These are phyloP conservation scores for Epinephelus awoara DNA, from an alignment of 2,797 vertebrate species.

Conservation along the genomic window DNA sequence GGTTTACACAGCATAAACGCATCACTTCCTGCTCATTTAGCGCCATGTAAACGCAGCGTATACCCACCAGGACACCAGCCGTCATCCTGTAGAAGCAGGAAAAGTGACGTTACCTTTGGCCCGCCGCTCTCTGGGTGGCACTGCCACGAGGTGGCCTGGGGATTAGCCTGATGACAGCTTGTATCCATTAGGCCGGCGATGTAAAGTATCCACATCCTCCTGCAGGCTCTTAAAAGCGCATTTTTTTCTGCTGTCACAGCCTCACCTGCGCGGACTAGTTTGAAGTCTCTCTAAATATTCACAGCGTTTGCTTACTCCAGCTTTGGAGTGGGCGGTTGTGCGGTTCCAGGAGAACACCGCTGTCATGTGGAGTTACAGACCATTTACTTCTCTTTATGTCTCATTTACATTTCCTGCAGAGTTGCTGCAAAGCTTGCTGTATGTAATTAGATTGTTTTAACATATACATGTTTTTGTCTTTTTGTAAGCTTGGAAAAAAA, in stretches of 20 bases:
- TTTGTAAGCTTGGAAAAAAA: slow-evolving; percentile 29
- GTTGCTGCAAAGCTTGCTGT: slow-evolving; percentile 36
- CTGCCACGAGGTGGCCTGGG: slow-evolving; percentile 41
- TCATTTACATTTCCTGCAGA: slow-evolving; percentile 71
- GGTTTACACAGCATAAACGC: slow-evolving; percentile 85
- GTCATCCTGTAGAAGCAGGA: slow-evolving; percentile 64
- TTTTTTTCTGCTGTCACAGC: slow-evolving; percentile 37
- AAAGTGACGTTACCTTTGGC: slow-evolving; percentile 49
- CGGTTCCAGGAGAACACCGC: slow-evolving; percentile 43
- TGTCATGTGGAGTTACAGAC: slow-evolving; percentile 68
- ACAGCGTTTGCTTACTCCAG: slow-evolving; percentile 37
- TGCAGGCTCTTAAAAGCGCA: slow-evolving; percentile 43
- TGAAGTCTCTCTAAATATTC: slow-evolving; percentile 62
- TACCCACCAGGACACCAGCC: slow-evolving; percentile 52
- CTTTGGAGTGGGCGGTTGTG: slow-evolving; percentile 55
- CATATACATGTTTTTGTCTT: slow-evolving; percentile 31
- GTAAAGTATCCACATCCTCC: slow-evolving; percentile 67
- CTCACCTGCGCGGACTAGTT: slow-evolving; percentile 60
- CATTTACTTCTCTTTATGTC: slow-evolving; percentile 68
- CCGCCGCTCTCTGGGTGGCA: slow-evolving; percentile 73
- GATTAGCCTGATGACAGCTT: slow-evolving; percentile 70
- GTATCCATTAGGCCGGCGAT: slow-evolving; percentile 66
- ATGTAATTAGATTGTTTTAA: slow-evolving; percentile 50
- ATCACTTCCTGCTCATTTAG: slow-evolving; percentile 80
- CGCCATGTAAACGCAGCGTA: slow-evolving; percentile 75